A percentile compares a stretch with the other conserved stretches of the same genome.
These are phyloP conservation scores for Gallinago stenura DNA, from an alignment of 2,797 vertebrate species.

Conservation along the genomic window DNA sequence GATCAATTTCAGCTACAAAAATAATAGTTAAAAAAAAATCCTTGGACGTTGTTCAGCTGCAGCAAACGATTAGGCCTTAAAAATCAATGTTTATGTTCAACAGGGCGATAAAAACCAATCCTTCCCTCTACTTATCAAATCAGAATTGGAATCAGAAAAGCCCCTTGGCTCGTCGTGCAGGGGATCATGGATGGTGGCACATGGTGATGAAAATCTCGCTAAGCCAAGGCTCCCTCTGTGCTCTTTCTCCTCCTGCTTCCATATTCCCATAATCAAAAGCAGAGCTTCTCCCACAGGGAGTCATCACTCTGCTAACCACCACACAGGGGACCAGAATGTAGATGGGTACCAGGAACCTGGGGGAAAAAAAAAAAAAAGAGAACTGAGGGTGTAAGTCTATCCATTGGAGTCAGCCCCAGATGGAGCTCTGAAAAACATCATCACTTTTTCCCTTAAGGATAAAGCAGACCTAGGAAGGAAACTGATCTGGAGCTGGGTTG, in stretches of 20 bases:
- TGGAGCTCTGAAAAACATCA: neutral
- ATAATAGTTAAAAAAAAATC: neutral
- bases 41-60: slow-evolving; percentile 54
- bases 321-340: fast-evolving
- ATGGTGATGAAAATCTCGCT: neutral
- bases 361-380: neutral
- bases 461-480: neutral
- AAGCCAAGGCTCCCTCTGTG: neutral
- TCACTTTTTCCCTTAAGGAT: neutral
- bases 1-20: slow-evolving; percentile 50
- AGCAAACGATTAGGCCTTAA: slow-evolving; percentile 56
- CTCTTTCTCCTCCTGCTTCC: neutral
- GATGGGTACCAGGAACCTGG: neutral
- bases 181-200: neutral
- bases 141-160: slow-evolving; percentile 47
- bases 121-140: slow-evolving; percentile 48
- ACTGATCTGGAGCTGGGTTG: fast-evolving
- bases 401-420: neutral
- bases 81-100: slow-evolving; percentile 73
- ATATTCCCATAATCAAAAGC: neutral
- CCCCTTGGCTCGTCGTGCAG: neutral
- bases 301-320: neutral
- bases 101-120: slow-evolving; percentile 39
- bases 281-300: neutral
- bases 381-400: fast-evolving